Base-by-base conservation (phyloP, 2,888 invertebrate genomes). In the Lasius fuliginosus region DNA sequence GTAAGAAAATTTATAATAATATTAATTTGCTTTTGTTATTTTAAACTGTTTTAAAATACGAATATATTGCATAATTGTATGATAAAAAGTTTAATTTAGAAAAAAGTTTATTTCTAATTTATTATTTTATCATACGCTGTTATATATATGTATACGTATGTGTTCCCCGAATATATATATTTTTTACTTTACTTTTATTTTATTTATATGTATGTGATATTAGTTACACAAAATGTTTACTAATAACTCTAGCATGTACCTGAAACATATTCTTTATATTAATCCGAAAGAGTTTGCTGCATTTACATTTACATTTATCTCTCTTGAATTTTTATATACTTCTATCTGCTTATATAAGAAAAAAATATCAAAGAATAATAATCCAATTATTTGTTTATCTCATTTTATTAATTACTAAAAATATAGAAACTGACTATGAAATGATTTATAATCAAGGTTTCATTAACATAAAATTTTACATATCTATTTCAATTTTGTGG, bases 231-330 rank as follows among this genome's bases (percentile, higher is more conserved):
- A 49, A 30, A 77, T 11, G 1, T 68, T 58, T 77, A 30, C 40
- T 69, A 77, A 56, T 56, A 77, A 46, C 77, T 53, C n/a, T 77
- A 68, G 77, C 56, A 69, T 77, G 77, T 77, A 77, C 77, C 77
- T 77, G 77, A 77, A 77, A 77, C 68, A 42, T 77, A 67, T 77
- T 42, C 30, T 56, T 77, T 58, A 69, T 77, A 42, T 77, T 77
- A 77, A 69, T 42, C 30, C n/a, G 42, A 42, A 77, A 58, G 56
- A 15, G 69, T n/a, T 77, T 40, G 6, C 9, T 42, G 3, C 36
- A 42, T 30, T 11, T 2, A 58, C n/a, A 53, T 40, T 64, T 65
- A 67, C 9, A 68, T 67, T 40, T 68, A 56, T 64, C 27, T 67
- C 27, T 42, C 27, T 23, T 65, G 11, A 64, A 64, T 23, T 60